These are phyloP conservation scores for Sebastolobus alascanus DNA, from an alignment of 2,797 vertebrate species.

Conservation along the genomic window DNA sequence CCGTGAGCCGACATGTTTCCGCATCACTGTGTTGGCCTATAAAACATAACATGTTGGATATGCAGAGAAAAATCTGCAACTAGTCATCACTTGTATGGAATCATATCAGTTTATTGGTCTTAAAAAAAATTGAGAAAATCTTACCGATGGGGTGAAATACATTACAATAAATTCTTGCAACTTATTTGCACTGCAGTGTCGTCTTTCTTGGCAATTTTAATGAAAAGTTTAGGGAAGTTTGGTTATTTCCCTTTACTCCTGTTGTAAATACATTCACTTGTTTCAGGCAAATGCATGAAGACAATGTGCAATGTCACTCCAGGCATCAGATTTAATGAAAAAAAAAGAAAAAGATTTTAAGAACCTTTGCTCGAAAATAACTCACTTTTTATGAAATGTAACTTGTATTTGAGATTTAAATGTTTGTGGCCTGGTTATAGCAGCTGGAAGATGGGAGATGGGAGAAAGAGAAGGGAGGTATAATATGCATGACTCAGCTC, in stretches of 20 bases:
- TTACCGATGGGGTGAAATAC: neutral
- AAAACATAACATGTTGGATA: conserved; percentile 4
- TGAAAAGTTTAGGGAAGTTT: neutral
- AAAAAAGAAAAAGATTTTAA: neutral
- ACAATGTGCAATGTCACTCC: neutral
- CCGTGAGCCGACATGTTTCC: conserved; percentile 36
- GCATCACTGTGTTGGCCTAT: neutral
- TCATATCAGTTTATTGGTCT: neutral
- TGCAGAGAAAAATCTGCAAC: conserved; percentile 11
- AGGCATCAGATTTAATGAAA: neutral
- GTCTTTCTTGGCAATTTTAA: neutral
- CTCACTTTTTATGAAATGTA: neutral
- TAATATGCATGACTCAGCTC: conserved; percentile 66
- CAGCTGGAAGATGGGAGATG: conserved; percentile 11
- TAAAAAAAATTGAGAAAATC: neutral
- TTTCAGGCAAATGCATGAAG: neutral
- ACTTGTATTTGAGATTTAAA: conserved; percentile 9
- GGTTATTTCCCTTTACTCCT: neutral
- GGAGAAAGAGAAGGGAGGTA: conserved; percentile 19
- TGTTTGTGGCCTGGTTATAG: conserved; percentile 4
- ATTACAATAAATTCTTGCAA: neutral
- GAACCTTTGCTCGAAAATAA: rapidly evolving
- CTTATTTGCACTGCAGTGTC: neutral
- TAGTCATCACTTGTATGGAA: conserved; percentile 37
- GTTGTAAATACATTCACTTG: neutral